Evolutionary conservation across 2,113 vertebrate genomes (phyloP), one percentile per base, ranked within the genome.

Genomic region (Gambusia holbrooki): DNA sequence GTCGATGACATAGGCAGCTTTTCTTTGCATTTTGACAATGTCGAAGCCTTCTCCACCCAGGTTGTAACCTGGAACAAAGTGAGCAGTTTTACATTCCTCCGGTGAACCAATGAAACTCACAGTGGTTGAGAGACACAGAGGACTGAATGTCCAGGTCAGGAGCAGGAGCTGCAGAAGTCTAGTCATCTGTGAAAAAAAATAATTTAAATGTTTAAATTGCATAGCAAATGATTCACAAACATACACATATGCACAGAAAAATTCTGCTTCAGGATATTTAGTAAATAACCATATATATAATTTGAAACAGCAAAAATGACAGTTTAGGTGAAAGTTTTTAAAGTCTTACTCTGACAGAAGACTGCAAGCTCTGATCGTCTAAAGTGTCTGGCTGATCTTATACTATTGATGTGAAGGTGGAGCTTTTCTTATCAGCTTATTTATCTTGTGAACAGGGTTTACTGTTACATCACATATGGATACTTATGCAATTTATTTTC

Each of bases 1-100:
- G 42, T 88, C 67, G 22, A 90, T 88, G 69, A 90, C 48, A 25
- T 80, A 86, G 71, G 84, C 86, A 0, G 76, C 85, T 80, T 89
- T 87, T 25, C 85, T 69, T 64, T 82, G 0, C 88, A 89, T 87
- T 2, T 37, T 85, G 65, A 89, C 85, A 3, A 89, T 87, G 76
- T 89, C 54, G 9, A 88, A 81, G 32, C 87, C 87, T 63, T 88
- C 81, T 0, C 87, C 87, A 1, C 79, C 87, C 66, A 86, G 71
- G 66, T 84, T 89, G 66, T 89, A 83, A 37, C 79, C 80, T 0
- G 87, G 84, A 25, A 89, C 77, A 64, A 84, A 89, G 4, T 1
- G 14, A 60, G 87, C 79, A 8, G 68, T 42, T 58, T 76, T 0
- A 77, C 87, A 88, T 66, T 88, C 15, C 33, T 72, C 27, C 0